Evolutionary conservation across 2,888 invertebrate genomes (phyloP).

Genomic region (Mamestra brassicae): DNA sequence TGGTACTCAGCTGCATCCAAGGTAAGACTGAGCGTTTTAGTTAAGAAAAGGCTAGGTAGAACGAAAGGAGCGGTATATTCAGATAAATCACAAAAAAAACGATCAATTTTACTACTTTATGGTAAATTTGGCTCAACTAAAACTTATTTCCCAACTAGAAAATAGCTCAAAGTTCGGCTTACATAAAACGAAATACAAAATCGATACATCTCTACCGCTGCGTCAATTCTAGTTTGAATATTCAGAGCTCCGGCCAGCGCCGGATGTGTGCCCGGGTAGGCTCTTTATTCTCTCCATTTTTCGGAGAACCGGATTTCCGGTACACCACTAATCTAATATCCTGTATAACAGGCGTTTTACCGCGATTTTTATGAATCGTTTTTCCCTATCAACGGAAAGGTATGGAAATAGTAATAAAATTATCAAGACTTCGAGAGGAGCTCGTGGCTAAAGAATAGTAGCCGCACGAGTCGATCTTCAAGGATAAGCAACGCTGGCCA

Average conservation of each 20-base stretch:
- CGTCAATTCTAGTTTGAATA: slow-evolving; percentile 19
- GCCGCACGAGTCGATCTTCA: no score
- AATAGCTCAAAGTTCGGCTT: no score
- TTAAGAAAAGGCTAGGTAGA: no score
- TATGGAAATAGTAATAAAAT: not conserved
- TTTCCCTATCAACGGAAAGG: not conserved
- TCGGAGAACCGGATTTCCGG: slow-evolving; percentile 46
- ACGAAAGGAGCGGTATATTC: no score
- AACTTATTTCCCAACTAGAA: not conserved
- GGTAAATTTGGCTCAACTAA: not conserved
- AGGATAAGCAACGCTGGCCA: no score
- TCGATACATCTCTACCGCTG: not conserved
- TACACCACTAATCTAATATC: slow-evolving; percentile 33
- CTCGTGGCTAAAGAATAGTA: no score
- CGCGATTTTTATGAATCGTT: slow-evolving; percentile 14
- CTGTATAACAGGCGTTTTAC: slow-evolving; percentile 7
- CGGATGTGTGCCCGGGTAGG: slow-evolving; percentile 33
- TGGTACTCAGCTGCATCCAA: no score
- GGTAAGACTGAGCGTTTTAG: no score
- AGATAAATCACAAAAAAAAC: no score
- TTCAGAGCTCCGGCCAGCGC: slow-evolving; percentile 4
- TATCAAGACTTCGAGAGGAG: no score
- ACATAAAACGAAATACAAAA: not conserved
- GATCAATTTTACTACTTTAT: no score
- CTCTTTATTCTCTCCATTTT: slow-evolving; percentile 40